Percentiles rank a stretch among this genome's conserved stretches.
These are phyloP conservation scores for Alcedo quadribrachys DNA, from an alignment of 2,797 vertebrate species.

Conservation along the genomic window DNA sequence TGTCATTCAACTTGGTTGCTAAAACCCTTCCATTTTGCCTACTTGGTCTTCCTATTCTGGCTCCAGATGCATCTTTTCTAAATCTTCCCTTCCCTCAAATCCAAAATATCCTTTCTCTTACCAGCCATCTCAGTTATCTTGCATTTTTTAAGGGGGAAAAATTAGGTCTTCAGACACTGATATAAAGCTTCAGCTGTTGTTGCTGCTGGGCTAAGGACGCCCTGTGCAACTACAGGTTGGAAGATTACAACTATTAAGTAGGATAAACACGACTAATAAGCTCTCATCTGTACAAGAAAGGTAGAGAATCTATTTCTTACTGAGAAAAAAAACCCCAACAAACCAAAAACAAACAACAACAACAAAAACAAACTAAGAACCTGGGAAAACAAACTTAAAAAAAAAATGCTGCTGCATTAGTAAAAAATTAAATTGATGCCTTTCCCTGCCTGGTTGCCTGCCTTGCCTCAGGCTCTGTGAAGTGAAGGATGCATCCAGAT, in stretches of 20 bases:
- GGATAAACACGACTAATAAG: not conserved
- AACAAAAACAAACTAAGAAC: not conserved
- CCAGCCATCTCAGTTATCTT: not conserved
- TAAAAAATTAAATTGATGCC: not conserved
- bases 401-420: not conserved
- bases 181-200: not conserved
- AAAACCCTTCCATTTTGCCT: not conserved
- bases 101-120: not conserved
- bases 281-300: not conserved
- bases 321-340: not conserved
- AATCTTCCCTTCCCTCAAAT: not conserved
- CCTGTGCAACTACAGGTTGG: not conserved
- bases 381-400: not conserved
- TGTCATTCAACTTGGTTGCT: conserved; percentile 3
- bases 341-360: not conserved
- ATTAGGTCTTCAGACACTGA: not conserved
- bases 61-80: not conserved
- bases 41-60: not conserved
- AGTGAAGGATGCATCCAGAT: not conserved
- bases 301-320: not conserved
- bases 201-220: not conserved
- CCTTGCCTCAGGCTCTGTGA: not conserved
- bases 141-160: not conserved
- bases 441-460: not conserved
- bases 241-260: not conserved